Evolutionary conservation across 2,113 vertebrate species (phyloP), one percentile per base, ranked within the genome.

Genomic region (Procavia capensis): DNA sequence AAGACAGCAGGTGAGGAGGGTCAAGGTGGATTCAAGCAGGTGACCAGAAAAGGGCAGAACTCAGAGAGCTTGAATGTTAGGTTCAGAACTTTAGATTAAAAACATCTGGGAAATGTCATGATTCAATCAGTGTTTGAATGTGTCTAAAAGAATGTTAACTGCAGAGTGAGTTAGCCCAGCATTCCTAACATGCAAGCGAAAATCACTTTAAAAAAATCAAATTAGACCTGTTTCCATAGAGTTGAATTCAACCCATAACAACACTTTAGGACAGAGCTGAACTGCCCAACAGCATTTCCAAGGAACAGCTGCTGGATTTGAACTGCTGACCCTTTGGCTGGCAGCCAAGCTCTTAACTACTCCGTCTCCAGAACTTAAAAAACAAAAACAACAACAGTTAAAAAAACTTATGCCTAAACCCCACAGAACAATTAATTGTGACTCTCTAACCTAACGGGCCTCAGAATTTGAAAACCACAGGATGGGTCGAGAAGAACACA

Each of bases 21-120:
- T 1, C 0, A 11, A 74, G 2, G 9, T 25, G 31, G 34, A 88
- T 63, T n/a, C 61, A 0, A 66, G 14, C 2, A 25, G 4, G 24
- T 70, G 34, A 57, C 74, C 25, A 89, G 91, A 41, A 5, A 43
- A 9, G 19, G 27, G 8, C 50, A 13, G 19, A 64, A 63, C 9
- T 27, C 2, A 45, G 50, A 61, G 31, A 34, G 13, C 25, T 29
- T 2, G 13, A 81, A 59, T 4, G 20, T 27, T 20, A 17, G 19
- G 2, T 64, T 92, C 85, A 70, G 36, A 59, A 87, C 25, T 85
- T 29, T 39, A n/a, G 34, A 64, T 50, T 31, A 86, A 31, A 70
- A 4, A 22, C 0, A 4, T 16, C 54, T 64, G 20, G 6, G 25
- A 36, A 59, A 82, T 27, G 39, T 50, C 19, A 13, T 25, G 11